Evolutionary conservation across 2,113 vertebrate genomes (phyloP), one percentile per base, ranked within the genome.

Genomic region (Bubo scandiacus): DNA sequence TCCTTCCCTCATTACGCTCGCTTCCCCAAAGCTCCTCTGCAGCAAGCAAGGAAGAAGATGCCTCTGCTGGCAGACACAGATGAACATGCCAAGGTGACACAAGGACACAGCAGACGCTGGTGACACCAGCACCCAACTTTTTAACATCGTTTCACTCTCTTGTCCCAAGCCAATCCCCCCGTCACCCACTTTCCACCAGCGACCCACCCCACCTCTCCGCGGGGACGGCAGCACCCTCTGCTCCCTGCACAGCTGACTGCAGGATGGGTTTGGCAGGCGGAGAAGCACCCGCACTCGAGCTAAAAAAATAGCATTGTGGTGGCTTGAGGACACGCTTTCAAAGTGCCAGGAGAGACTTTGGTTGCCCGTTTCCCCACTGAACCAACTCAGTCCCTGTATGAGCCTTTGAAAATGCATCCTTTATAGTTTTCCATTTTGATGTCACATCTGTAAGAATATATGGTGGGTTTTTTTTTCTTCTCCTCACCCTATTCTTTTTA

Each of bases 401-500:
- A 86, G 52, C 8, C 92, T 97, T 95, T 93, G 91, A 93, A 95
- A 94, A 83, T 5, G 9, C 23, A 12, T 90, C 97, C 94, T 98
- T 97, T 97, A 96, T 95, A 97, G 96, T 97, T 97, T 89, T 11
- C 62, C 47, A 96, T 94, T 97, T 98, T 97, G 97, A 98, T 98
- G 96, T 97, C 92, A 85, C 94, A 87, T 97, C 96, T 94, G 88
- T 97, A 94, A 96, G 91, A 94, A 91, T 91, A 88, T 85, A 96
- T 36, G 73, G 92, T 54, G 59, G n/a, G n/a, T 67, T 74, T 54
- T 55, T 57, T 66, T 52, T 25, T 22, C 42, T 87, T 57, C 86
- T 80, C 52, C 80, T 91, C 81, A 34, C 32, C 66, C 71, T 79
- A 87, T 81, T 72, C 82, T 82, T 80, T 91, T 49, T 85, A 94